Evolutionary conservation across 2,113 vertebrate species (phyloP), one percentile per base, ranked within the genome.

Genomic region (Esox niger): DNA sequence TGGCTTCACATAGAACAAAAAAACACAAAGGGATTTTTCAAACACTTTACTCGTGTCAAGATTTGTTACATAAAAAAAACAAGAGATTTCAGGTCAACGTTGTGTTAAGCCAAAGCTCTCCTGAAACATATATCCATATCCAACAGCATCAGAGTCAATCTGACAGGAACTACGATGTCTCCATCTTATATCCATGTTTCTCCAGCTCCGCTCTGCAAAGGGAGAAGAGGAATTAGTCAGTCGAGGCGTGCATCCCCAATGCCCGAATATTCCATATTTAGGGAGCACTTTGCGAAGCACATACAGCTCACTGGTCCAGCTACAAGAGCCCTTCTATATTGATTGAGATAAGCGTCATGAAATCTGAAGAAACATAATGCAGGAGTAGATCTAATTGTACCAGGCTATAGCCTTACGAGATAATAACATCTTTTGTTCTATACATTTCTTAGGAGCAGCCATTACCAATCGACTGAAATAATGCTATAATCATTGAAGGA

Each of bases 161-260:
- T 4, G 38, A 4, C 3, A 43, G 38, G 82, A 73, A 73, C 89
- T 98, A 99, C 2, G 96, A 96, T 0, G 95, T 99, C 92, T 99
- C 97, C 97, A 99, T 99, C 90, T 99, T 99, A 91, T 97, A 98
- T 73, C 97, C 96, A 66, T 98, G 96, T 84, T 99, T 99, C 91
- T 99, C 97, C 84, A 99, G 85, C 88, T 99, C 97, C 73, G 95
- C 95, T 88, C 97, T 99, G 86, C n/a, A 61, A 72, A 46, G 33
- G 26, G n/a, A 47, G 13, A 70, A 49, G 76, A 78, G 81, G 73
- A 78, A 75, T 74, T 68, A 85, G 82, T 82, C 79, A 87, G 76
- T 49, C 55, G 63, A 82, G 77, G 38, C 0, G 38, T 17, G 1
- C 13, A 15, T 43, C 17, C 38, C 38, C 13, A 43, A 0, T 43